Base-by-base conservation (phyloP, 1,140 invertebrate genomes). In the Melitaea cinxia region DNA sequence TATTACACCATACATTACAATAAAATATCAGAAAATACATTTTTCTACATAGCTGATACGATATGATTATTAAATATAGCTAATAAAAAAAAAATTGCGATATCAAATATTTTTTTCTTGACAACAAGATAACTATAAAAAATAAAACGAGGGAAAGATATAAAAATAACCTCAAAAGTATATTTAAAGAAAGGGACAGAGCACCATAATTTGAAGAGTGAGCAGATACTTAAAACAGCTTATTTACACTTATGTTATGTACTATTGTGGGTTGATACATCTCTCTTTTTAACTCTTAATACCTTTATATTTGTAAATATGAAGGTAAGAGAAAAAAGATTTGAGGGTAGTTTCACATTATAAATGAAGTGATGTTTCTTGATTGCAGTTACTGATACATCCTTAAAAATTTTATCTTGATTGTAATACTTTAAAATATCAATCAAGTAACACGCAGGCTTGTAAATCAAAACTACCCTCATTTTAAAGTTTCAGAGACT, bases 271-370 rank as follows among this genome's bases (percentile, higher is more conserved):
- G 33, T 6, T 39, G 17, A 21, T 52, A 15, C 1, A 14, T 0
- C 63, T 52, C 55, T 56, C 53, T 66, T 56, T 67, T 56, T 58
- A 33, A 64, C 78, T 70, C 79, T 65, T 80, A 70, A 78, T 45
- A 76, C 73, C 83, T 84, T 83, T 82, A 85, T 87, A 87, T 84
- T 65, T 35, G 62, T 53, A 53, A 77, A 87, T 87, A 85, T 81
- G 75, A 83, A 83, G 84, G 80, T 79, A 79, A 87, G 82, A 81
- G 72, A 78, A 52, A 70, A 65, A 47, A 60, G 26, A 62, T 62
- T 28, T 54, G 65, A 57, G 49, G 64, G 47, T 45, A 59, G 33
- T 61, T 50, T 57, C 17, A 47, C 7, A 17, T 21, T 47, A 23
- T 10, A 33, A 6, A 6, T 7, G 1, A 33, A 33, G 12, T n/a